These are phyloP conservation scores for Chloromyia formosa DNA, from an alignment of 2,888 invertebrate species.

Conservation along the genomic window DNA sequence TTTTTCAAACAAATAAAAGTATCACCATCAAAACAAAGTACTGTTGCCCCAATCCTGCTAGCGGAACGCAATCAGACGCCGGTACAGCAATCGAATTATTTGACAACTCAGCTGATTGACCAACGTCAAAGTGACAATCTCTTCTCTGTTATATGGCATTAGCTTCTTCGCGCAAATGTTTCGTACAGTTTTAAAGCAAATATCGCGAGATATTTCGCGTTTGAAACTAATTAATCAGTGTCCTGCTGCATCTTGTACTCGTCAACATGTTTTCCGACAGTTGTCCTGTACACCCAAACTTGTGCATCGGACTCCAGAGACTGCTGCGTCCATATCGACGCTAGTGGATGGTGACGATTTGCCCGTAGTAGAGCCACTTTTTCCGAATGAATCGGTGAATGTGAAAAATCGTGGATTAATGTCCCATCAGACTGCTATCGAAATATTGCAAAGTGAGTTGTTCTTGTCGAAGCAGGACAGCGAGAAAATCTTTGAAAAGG, in stretches of 20 bases:
- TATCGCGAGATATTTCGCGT: constrained; percentile 1
- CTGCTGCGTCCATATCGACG: neutral
- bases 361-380: no score
- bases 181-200: neutral
- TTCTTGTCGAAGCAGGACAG: neutral
- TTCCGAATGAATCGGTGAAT: neutral
- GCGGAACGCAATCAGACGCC: no score
- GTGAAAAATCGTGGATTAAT: no score
- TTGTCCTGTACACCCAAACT: neutral
- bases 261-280: neutral
- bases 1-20: no score
- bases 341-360: neutral
- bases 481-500: constrained; percentile 32
- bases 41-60: no score
- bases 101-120: constrained; percentile 14
- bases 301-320: no score
- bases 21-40: no score
- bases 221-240: neutral
- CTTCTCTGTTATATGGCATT: no score
- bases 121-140: no score
- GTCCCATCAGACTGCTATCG: neutral
- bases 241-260: neutral
- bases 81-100: no score
- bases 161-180: constrained; percentile 15
- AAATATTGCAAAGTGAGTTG: constrained; percentile 28